Conservation (phyloP, 2,113 vertebrate genomes). For the Amazona vittata region DNA sequence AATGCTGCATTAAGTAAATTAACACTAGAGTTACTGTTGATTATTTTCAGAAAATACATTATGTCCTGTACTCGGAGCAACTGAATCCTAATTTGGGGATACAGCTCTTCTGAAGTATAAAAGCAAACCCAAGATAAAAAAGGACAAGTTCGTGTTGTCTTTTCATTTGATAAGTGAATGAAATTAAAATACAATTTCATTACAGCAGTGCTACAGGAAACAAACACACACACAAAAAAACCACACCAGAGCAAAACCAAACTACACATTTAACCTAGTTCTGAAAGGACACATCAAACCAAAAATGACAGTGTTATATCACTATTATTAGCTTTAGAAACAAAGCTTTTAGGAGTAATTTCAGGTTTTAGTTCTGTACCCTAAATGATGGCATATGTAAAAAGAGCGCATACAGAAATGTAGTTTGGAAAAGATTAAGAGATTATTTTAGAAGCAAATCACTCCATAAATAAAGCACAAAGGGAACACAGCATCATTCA, state of each 20-base stretch:
- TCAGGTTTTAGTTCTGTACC: constrained; percentile 26
- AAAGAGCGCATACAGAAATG: constrained; percentile 47
- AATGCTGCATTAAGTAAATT: constrained; percentile 17
- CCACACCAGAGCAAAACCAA: constrained; percentile 1
- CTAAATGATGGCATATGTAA: constrained; percentile 55
- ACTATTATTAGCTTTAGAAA: constrained; percentile 53
- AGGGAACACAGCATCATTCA: constrained; percentile 34
- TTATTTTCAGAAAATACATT: constrained; percentile 30
- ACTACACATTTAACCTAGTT: constrained; percentile 30
- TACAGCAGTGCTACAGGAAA: constrained; percentile 24
- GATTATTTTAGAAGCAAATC: constrained; percentile 66
- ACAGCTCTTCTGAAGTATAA: constrained; percentile 27
- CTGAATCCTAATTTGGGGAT: constrained; percentile 1
- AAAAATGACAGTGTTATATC: constrained; percentile 13
- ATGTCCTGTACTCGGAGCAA: neutral
- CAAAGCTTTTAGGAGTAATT: constrained; percentile 45
- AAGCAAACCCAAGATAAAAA: constrained; percentile 6
- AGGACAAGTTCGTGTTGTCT: constrained; percentile 7
- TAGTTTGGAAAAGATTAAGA: constrained; percentile 59
- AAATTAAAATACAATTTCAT: constrained; percentile 65
- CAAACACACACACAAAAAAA: constrained; percentile 7
- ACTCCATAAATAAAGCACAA: constrained; percentile 46
- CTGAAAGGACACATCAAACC: constrained; percentile 43
- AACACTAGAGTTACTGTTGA: constrained; percentile 24
- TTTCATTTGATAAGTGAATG: constrained; percentile 45